These are phyloP conservation scores for Cinclus mexicanus DNA, from an alignment of 2,113 vertebrate genomes.

Conservation along the genomic window DNA sequence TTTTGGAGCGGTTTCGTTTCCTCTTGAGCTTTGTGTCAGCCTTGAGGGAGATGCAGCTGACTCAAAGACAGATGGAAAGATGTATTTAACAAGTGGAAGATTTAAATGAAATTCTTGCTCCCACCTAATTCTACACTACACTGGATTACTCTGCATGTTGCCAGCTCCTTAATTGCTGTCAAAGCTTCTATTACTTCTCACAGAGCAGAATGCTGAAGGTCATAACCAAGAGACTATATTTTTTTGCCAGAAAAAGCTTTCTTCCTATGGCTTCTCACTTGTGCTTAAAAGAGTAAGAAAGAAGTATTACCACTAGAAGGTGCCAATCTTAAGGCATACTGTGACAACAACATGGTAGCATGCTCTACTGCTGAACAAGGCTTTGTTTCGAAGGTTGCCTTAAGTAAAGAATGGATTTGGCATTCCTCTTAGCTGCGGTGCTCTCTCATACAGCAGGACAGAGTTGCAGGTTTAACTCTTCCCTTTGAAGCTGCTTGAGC, in stretches of 20 bases:
- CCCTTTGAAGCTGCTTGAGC: background rate
- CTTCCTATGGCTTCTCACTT: background rate
- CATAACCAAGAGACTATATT: background rate
- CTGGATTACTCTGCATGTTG: background rate
- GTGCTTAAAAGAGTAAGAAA: background rate
- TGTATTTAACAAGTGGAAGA: background rate
- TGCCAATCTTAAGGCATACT: background rate
- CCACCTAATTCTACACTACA: background rate
- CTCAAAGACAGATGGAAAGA: slow-evolving; percentile 18
- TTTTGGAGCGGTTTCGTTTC: background rate
- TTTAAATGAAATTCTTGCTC: slow-evolving; percentile 1
- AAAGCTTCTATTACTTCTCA: background rate
- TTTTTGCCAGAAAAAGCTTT: background rate
- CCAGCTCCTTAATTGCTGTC: background rate
- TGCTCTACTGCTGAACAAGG: background rate
- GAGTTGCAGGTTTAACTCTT: background rate
- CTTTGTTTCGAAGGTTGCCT: background rate
- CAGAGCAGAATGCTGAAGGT: background rate
- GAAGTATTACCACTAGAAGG: background rate
- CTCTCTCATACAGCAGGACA: background rate
- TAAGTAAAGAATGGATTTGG: background rate
- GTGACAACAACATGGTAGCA: background rate
- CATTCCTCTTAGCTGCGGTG: background rate
- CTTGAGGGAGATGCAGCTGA: slow-evolving; percentile 1
- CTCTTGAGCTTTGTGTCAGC: slow-evolving; percentile 5